A percentile compares a stretch with the other conserved stretches of the same genome.
phyloP scores from a whole-genome alignment of 1,140 invertebrate species.

The Drusus annulatus region DNA sequence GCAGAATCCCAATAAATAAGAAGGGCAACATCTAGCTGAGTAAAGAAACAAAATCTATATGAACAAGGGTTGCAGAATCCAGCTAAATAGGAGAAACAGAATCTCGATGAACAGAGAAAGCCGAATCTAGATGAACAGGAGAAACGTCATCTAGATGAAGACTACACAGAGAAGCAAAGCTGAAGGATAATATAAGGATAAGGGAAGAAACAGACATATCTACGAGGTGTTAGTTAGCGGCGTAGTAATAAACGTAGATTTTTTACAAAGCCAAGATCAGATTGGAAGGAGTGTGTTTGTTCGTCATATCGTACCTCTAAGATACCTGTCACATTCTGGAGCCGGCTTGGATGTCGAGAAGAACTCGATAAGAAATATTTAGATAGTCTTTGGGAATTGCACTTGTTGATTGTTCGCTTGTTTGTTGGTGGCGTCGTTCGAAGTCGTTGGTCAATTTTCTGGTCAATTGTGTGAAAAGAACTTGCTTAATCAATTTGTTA shows the following conservation, averaged over 20 bases:
- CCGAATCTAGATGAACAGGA: no score
- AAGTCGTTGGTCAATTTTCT: background rate
- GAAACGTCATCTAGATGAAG: constrained; percentile 13
- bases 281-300: background rate
- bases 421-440: background rate
- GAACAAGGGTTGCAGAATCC: no score
- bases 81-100: no score
- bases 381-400: constrained; percentile 3
- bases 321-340: background rate
- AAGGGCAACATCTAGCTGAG: no score
- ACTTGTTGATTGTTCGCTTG: background rate
- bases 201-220: constrained; percentile 37
- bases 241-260: constrained; percentile 44
- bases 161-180: background rate
- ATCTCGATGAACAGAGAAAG: no score
- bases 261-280: constrained; percentile 31
- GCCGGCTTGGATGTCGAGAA: background rate
- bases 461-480: constrained; percentile 1
- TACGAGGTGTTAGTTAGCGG: constrained; percentile 36
- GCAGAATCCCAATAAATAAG: no score
- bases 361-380: constrained; percentile 3
- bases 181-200: background rate
- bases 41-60: no score
- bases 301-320: constrained; percentile 32
- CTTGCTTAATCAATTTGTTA: constrained; percentile 10